Base-by-base conservation (phyloP, 2,888 invertebrate species). In the Brachyptera risi region DNA sequence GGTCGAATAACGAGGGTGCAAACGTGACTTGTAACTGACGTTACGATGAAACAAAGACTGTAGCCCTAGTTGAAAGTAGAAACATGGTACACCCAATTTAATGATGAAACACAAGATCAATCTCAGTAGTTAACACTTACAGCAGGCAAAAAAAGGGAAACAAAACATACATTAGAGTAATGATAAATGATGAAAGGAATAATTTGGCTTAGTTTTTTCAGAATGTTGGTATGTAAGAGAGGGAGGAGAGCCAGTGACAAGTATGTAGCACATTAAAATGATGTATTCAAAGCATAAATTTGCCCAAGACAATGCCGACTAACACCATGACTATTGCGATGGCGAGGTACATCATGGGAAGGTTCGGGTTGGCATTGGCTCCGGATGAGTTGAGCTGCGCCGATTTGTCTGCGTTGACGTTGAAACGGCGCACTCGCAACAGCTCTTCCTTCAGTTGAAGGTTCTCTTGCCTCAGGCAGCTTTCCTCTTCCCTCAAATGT, bases 381-480 rank as follows among this genome's bases (percentile, higher is more conserved):
- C 81, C 80, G 69, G 74, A 79, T 72, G 85, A 82, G 78, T 84
- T 86, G 64, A 76, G 73, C 66, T 73, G 74, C 73, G 75, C 69
- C 74, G 72, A 69, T 67, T 68, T 66, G 79, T 78, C 65, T 75
- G 74, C 71, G 69, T 23, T 76, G 76, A 67, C 69, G 69, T 74
- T 75, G 1, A 71, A 77, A 69, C 74, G 78, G 59, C 71, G 72
- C 71, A 68, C 63, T 61, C 69, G 63, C 21, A 69, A 58, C 17
- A 68, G 47, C 60, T 69, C 69, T 65, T 69, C 69, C 68, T 89
- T 92, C 73, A 95, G 81, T 76, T 85, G 84, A 70, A 90, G 79
- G 80, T 91, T 92, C 78, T 95, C 94, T 78, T 90, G 88, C 78
- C 88, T 83, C 75, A 94, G 79, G 74, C 82, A 81, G 76, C 84